Conservation (phyloP, 30 jellyfish, hydroid and myxozoan species). For the Morbakka virulenta region DNA sequence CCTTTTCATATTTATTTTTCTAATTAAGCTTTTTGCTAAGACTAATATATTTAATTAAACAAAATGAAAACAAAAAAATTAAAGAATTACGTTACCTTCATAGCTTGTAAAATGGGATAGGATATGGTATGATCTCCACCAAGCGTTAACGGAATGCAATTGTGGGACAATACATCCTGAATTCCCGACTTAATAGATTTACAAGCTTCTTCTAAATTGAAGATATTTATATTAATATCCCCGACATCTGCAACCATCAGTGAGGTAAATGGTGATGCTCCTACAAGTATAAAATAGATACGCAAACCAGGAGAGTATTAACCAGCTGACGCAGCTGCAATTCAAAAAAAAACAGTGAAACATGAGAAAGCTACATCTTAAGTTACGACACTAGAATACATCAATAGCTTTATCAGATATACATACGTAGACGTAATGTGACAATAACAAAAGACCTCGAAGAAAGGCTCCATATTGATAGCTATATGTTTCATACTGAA, state of each 20-base stretch:
- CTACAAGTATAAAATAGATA: slow-evolving; percentile 6
- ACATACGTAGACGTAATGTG: no score
- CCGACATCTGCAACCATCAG: slow-evolving; percentile 87
- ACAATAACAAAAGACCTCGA: no score
- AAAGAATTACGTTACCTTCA: slow-evolving; percentile 56
- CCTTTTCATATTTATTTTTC: no score
- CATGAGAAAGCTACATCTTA: background rate
- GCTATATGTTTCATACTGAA: no score
- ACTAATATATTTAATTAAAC: no score
- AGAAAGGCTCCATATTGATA: no score
- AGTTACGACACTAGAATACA: no score
- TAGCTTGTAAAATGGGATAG: slow-evolving; percentile 79
- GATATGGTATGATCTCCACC: slow-evolving; percentile 94
- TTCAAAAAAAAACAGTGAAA: background rate
- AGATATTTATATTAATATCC: slow-evolving; percentile 49
- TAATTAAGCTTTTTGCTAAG: no score
- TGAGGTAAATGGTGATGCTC: slow-evolving; percentile 75
- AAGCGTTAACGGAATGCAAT: slow-evolving; percentile 64
- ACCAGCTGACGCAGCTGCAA: background rate
- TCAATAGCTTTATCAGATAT: no score
- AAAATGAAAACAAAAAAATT: background rate
- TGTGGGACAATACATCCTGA: slow-evolving; percentile 45
- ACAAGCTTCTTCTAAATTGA: slow-evolving; percentile 60
- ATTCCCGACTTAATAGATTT: slow-evolving; percentile 50
- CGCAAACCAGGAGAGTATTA: background rate